Evolutionary conservation across 1,140 invertebrate species (phyloP), one percentile per base, ranked within the genome.

Genomic region (Teleopsis dalmanni): DNA sequence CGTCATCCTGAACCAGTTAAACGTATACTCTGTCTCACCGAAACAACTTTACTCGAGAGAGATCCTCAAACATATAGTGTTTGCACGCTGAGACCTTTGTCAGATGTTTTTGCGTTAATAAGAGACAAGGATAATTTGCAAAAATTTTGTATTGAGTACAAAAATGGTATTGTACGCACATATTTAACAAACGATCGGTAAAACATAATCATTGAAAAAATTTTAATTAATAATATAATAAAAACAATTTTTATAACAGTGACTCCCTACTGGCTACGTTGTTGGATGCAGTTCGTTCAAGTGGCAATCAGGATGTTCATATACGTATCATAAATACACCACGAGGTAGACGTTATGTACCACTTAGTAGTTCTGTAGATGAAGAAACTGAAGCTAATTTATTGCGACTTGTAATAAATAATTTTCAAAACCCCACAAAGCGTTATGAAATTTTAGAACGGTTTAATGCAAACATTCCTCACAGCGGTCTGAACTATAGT

Each of bases 391-490:
- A 99, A 75, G 86, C 84, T 8, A 78, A 75, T 51, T 70, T 78
- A 14, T 58, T 79, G 47, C 72, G 75, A 59, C 70, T 72, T 44
- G 59, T 71, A 19, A 69, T 71, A 8, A 65, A 71, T 38, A 68
- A 68, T 57, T 69, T 66, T 46, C 65, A 65, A 40, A 66, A 65
- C 54, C 59, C 62, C 7, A 18, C 31, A 21, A 63, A 56, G 49
- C 62, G 77, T n/a, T 72, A 76, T 18, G 87, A 93, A 71, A 85
- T 87, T 50, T 80, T 98, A 3, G 81, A 88, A 47, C 75, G 95
- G 54, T 99, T 99, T 70, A 99, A 99, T 75, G 88, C 91, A 36
- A 99, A 99, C 71, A 81, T 98, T 58, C 90, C 95, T 4, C 99
- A 99, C 71, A 97, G 91, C 73, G 96, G 97, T 23, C 81, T 99